Evolutionary conservation across 2,113 vertebrate species (phyloP).

Genomic region (Platichthys stellatus): DNA sequence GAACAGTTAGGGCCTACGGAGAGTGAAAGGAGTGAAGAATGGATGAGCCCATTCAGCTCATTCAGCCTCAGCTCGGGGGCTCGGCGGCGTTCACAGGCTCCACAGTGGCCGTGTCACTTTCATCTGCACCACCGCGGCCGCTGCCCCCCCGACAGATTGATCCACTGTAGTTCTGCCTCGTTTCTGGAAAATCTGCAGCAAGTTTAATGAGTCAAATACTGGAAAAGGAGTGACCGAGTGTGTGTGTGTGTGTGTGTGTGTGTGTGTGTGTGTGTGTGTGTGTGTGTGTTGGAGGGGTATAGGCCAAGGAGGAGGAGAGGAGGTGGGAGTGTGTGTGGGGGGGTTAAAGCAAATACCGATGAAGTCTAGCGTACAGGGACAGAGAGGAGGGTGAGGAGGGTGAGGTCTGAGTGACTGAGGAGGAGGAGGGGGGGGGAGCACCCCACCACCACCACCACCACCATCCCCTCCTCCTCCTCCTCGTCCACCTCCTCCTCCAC

Average conservation of each 20-base stretch:
- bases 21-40: constrained; percentile 90
- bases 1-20: constrained; percentile 88
- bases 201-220: constrained; percentile 93
- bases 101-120: constrained; percentile 92
- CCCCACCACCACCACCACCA: background rate
- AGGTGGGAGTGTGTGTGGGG: constrained; percentile 17
- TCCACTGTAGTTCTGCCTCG: constrained; percentile 74
- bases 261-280: constrained; percentile 45
- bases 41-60: constrained; percentile 92
- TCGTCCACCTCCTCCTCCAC: constrained; percentile 17
- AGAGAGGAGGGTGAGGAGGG: constrained; percentile 61
- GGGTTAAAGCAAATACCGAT: constrained; percentile 79
- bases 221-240: constrained; percentile 55
- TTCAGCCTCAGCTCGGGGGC: constrained; percentile 80
- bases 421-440: constrained; percentile 46
- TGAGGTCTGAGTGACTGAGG: constrained; percentile 67
- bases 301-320: constrained; percentile 11
- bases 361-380: constrained; percentile 78
- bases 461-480: no score
- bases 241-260: constrained; percentile 50
- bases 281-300: constrained; percentile 39
- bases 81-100: constrained; percentile 77
- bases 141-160: constrained; percentile 83
- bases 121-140: constrained; percentile 85
- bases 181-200: constrained; percentile 90